A percentile compares a stretch with the other conserved stretches of the same genome.
Conservation (phyloP, 2,888 invertebrate genomes). For the Papilio demoleus region DNA sequence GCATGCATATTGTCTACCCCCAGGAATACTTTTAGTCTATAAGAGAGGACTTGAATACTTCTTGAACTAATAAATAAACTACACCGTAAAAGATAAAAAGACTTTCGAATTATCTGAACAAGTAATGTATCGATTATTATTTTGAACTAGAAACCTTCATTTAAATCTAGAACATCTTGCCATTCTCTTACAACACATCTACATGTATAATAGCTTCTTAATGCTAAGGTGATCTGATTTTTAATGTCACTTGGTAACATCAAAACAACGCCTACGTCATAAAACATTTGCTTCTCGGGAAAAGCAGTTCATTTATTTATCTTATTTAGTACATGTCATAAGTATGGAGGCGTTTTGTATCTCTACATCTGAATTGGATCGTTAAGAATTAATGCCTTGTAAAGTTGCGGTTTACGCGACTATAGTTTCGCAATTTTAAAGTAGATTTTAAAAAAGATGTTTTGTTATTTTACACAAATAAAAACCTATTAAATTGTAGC, state of each 20-base stretch:
- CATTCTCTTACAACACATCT: background rate
- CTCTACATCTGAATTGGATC: slow-evolving; percentile 15
- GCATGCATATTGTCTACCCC: too few species aligned
- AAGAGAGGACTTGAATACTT: background rate
- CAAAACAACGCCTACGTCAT: slow-evolving; percentile 22
- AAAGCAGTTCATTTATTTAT: slow-evolving; percentile 9
- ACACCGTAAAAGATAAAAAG: background rate
- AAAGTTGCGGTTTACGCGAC: background rate
- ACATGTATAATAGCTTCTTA: slow-evolving; percentile 15
- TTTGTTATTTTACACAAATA: background rate
- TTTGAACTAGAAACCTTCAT: slow-evolving; percentile 18
- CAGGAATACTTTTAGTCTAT: too few species aligned
- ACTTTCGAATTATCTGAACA: background rate
- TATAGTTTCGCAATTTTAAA: background rate
- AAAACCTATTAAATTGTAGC: background rate
- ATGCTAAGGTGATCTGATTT: slow-evolving; percentile 25
- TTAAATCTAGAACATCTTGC: slow-evolving; percentile 21
- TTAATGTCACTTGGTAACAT: slow-evolving; percentile 34
- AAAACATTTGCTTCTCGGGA: background rate
- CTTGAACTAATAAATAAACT: background rate
- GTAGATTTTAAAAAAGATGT: background rate
- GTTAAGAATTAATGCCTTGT: slow-evolving; percentile 18
- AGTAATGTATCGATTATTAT: slow-evolving; percentile 1
- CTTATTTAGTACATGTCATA: slow-evolving; percentile 1
- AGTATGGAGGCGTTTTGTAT: background rate